A percentile compares a stretch with the other conserved stretches of the same genome.
Evolutionary conservation across 2,797 vertebrate genomes (phyloP).

Genomic region (Acanthopagrus latus): DNA sequence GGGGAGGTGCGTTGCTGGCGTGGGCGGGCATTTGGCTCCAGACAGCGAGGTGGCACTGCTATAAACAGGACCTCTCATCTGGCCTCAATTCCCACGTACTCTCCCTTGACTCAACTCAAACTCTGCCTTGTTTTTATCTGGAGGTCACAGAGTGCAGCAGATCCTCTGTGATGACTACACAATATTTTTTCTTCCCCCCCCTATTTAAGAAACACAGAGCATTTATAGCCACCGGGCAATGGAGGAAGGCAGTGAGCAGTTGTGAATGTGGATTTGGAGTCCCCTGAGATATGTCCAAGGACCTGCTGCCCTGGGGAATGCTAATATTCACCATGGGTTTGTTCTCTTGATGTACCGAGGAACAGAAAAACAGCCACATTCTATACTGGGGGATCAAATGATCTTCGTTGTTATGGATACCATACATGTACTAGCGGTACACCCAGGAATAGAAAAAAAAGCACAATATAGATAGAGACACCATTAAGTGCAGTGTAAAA

Average conservation of each 20-base stretch:
- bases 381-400: no score
- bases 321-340: conserved; percentile 13
- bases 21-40: conserved; percentile 70
- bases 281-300: conserved; percentile 28
- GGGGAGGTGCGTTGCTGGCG: conserved; percentile 46
- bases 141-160: conserved; percentile 44
- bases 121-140: conserved; percentile 55
- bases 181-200: conserved; percentile 15
- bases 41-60: conserved; percentile 66
- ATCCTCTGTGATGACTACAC: conserved; percentile 52
- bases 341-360: conserved; percentile 15
- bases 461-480: neutral
- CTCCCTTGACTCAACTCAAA: conserved; percentile 50
- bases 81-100: conserved; percentile 67
- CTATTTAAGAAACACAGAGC: conserved; percentile 28
- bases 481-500: neutral
- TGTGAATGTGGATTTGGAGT: conserved; percentile 41
- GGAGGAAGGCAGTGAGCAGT: conserved; percentile 28
- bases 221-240: conserved; percentile 8
- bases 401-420: neutral
- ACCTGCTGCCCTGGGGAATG: conserved; percentile 6
- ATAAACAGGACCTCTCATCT: conserved; percentile 74
- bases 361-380: conserved; percentile 1
- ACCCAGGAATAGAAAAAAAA: neutral
- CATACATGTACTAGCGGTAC: neutral